Evolutionary conservation across 37 sponge, comb jelly and placozoan species (phyloP).

Genomic region (Oscarella lobularis): DNA sequence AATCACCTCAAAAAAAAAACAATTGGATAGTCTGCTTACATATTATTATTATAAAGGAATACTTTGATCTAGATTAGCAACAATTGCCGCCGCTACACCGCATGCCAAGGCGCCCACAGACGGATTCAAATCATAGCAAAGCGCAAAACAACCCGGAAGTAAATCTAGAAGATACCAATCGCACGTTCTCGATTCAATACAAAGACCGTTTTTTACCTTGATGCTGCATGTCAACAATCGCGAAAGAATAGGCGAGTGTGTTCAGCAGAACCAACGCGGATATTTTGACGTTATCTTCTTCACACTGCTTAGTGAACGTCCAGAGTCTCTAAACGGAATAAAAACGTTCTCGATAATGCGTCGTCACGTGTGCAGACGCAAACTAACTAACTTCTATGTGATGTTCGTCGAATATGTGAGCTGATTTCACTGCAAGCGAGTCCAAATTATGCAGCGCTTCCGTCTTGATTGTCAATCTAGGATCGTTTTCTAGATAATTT

Average conservation of each 20-base stretch:
- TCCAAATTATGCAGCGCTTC: constrained; percentile 21
- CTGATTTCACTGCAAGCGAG: constrained; percentile 17
- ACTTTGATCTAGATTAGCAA: too few relatives aligned
- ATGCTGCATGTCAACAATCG: constrained; percentile 49
- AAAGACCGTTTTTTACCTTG: too few relatives aligned
- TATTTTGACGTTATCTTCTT: constrained; percentile 18
- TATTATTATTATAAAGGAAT: too few relatives aligned
- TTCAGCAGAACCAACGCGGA: background rate
- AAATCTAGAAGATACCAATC: background rate
- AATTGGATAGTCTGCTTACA: too few relatives aligned
- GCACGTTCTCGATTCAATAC: too few relatives aligned
- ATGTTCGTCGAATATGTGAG: constrained; percentile 53
- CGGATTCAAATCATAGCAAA: constrained; percentile 17
- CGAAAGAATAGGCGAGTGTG: constrained; percentile 30
- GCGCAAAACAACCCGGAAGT: background rate
- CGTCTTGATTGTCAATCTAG: constrained; percentile 24
- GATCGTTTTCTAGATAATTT: constrained; percentile 31
- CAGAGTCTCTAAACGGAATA: constrained; percentile 6
- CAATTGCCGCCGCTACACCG: constrained; percentile 18
- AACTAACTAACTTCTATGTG: constrained; percentile 25
- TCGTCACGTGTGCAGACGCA: background rate
- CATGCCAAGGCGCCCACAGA: constrained; percentile 18
- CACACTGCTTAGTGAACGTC: constrained; percentile 8
- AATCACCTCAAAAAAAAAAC: too few relatives aligned
- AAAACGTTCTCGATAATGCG: too few relatives aligned